Conservation (phyloP, 2,797 vertebrate species). For the Telmatherina bonti region DNA sequence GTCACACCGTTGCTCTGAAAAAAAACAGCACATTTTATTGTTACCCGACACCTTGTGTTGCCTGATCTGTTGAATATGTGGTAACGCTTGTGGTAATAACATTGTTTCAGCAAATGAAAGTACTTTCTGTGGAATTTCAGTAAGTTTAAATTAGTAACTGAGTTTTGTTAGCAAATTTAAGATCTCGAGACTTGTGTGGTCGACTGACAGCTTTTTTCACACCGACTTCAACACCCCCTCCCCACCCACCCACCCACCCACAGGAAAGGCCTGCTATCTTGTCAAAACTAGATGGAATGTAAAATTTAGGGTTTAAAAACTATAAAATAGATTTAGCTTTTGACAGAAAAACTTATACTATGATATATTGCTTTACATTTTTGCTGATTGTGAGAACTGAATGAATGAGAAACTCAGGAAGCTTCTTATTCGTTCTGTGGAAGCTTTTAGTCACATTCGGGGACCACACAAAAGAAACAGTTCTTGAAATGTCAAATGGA, state of each 20-base stretch:
- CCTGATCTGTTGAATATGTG: background rate
- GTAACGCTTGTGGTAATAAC: too few relatives aligned
- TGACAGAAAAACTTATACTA: background rate
- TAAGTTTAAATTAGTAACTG: too few relatives aligned
- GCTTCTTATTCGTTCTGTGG: background rate
- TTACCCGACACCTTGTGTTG: background rate
- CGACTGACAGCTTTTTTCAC: conserved; percentile 6
- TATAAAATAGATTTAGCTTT: background rate
- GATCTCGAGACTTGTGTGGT: background rate
- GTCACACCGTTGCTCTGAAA: too few relatives aligned
- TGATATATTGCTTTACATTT: background rate
- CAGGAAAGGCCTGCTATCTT: background rate
- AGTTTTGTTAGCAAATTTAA: background rate
- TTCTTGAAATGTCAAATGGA: background rate
- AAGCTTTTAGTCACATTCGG: background rate
- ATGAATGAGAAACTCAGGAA: background rate
- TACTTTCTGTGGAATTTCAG: background rate
- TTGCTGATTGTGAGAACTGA: too few relatives aligned
- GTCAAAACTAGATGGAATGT: background rate
- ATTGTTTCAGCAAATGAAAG: background rate
- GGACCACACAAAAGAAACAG: conserved; percentile 8
- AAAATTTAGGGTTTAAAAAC: too few relatives aligned
- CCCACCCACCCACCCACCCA: too few relatives aligned
- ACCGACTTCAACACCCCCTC: conserved; percentile 15
- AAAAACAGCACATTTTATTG: too few relatives aligned